A percentile compares a stretch with the other conserved stretches of the same genome.
Evolutionary conservation across 1,140 invertebrate species (phyloP).

Genomic region (Papilio xuthus): DNA sequence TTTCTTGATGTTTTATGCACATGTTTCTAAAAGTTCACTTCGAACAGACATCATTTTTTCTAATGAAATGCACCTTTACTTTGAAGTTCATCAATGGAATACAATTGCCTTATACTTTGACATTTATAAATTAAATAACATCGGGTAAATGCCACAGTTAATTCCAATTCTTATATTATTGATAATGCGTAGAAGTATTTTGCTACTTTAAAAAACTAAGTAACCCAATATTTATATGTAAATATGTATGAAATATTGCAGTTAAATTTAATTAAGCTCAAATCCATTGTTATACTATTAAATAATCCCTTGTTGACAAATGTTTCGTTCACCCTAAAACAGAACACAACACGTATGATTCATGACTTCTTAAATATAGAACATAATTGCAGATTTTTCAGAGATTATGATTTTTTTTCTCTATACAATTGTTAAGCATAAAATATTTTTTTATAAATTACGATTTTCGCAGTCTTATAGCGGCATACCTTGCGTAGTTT

Average conservation of each 20-base stretch:
- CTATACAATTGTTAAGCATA: background rate
- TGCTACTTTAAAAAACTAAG: background rate
- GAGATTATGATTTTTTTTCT: background rate
- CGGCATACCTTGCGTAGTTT: slow-evolving; percentile 12
- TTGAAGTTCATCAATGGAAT: slow-evolving; percentile 14
- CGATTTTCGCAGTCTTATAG: slow-evolving; percentile 1
- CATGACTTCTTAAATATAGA: too few species aligned
- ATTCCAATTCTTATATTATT: background rate
- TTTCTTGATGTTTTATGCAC: background rate
- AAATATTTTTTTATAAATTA: background rate
- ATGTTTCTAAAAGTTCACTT: background rate
- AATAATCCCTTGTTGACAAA: too few species aligned
- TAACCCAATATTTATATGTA: background rate
- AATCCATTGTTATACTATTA: too few species aligned
- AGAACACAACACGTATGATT: too few species aligned
- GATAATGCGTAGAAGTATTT: background rate
- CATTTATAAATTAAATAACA: background rate
- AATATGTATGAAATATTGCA: too few species aligned
- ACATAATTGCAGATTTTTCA: background rate
- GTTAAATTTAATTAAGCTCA: too few species aligned
- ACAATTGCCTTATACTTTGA: background rate
- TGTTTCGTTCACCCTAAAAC: too few species aligned
- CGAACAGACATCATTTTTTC: background rate
- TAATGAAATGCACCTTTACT: background rate
- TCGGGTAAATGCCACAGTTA: background rate